A percentile compares a stretch with the other conserved stretches of the same genome.
Evolutionary conservation across 2,797 vertebrate genomes (phyloP).

Genomic region (Chaetophractus vellerosus): DNA sequence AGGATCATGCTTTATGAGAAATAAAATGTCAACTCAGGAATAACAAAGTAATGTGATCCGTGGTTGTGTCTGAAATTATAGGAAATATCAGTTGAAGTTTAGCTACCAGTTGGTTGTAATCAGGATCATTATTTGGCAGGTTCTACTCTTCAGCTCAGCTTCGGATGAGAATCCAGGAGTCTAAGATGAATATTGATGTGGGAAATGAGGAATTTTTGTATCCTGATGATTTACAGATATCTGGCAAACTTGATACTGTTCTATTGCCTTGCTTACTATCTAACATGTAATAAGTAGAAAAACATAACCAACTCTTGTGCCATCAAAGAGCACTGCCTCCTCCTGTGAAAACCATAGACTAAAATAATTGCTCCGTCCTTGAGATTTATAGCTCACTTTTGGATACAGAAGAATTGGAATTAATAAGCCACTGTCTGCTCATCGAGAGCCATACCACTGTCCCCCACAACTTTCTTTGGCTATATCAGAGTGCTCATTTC

Average conservation of each 20-base stretch:
- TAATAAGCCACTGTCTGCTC: not conserved
- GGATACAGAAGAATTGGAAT: conserved; percentile 26
- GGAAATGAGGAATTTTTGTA: not conserved
- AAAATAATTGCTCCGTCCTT: not conserved
- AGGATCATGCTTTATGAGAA: conserved; percentile 47
- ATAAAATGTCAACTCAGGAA: not conserved
- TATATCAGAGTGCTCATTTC: not conserved
- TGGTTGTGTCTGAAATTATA: conserved; percentile 34
- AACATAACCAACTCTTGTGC: not conserved
- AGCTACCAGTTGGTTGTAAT: conserved; percentile 11
- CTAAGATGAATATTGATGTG: not conserved
- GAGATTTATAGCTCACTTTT: not conserved
- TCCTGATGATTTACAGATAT: conserved; percentile 37
- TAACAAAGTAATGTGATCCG: conserved; percentile 22
- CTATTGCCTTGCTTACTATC: not conserved
- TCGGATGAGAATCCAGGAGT: conserved; percentile 8
- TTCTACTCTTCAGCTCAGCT: conserved; percentile 28
- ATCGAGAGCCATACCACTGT: not conserved
- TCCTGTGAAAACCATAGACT: conserved; percentile 5
- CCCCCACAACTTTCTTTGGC: not conserved
- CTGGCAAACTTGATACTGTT: conserved; percentile 26
- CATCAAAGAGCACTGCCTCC: not conserved
- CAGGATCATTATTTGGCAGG: conserved; percentile 19
- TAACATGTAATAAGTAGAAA: not conserved
- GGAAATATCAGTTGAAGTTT: not conserved